Percentiles rank a stretch among this genome's conserved stretches.
These are phyloP conservation scores for Intellagama lesueurii DNA, from an alignment of 2,797 vertebrate genomes.

Conservation along the genomic window DNA sequence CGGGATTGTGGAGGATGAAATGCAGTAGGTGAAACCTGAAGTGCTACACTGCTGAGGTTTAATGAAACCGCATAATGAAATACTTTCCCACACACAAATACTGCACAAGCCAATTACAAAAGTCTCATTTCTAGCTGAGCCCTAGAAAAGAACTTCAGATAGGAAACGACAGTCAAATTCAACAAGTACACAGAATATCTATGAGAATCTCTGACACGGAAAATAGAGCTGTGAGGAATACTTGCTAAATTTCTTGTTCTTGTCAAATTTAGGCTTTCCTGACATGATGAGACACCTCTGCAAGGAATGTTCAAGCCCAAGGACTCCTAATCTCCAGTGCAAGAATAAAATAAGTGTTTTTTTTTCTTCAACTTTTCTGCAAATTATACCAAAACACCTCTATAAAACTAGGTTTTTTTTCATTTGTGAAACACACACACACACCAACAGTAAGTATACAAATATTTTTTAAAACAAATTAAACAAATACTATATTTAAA, in stretches of 20 bases:
- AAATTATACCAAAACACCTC: too few relatives aligned
- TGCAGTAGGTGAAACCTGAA: conserved; percentile 34
- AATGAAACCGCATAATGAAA: background rate
- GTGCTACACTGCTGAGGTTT: background rate
- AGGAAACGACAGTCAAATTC: background rate
- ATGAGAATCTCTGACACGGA: background rate
- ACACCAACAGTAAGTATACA: too few relatives aligned
- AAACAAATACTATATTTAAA: too few relatives aligned
- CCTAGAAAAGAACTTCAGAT: background rate
- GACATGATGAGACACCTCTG: too few relatives aligned
- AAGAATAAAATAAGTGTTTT: too few relatives aligned
- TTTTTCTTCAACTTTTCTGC: too few relatives aligned
- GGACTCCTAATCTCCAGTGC: too few relatives aligned
- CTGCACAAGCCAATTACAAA: conserved; percentile 33
- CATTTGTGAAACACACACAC: too few relatives aligned
- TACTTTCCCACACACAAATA: background rate
- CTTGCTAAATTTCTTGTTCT: background rate
- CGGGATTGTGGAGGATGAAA: conserved; percentile 6
- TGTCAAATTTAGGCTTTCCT: background rate
- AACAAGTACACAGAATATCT: background rate
- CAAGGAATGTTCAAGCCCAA: too few relatives aligned
- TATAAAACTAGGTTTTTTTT: too few relatives aligned
- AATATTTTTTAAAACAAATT: too few relatives aligned
- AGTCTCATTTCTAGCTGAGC: background rate
- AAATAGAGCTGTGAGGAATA: background rate